A percentile compares a stretch with the other conserved stretches of the same genome.
Conservation (phyloP, 2,888 invertebrate species). For the Nomada flava region DNA sequence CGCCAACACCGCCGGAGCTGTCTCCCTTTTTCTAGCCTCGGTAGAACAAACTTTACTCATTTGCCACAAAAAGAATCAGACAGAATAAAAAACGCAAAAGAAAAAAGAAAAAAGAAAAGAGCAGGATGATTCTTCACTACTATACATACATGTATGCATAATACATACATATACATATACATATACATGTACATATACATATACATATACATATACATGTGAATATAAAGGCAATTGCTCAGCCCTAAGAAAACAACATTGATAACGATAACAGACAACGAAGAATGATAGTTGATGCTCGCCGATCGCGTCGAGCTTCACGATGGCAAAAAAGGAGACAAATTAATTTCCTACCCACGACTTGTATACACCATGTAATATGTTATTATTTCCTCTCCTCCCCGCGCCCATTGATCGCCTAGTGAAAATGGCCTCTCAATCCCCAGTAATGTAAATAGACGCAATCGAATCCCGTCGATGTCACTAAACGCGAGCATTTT, state of each 20-base stretch:
- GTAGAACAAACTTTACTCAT: conserved; percentile 62
- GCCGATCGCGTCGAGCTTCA: conserved; percentile 47
- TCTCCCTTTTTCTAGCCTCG: conserved; percentile 68
- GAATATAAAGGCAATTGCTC: neutral
- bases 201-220: too few relatives aligned
- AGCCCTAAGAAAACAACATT: conserved; percentile 7
- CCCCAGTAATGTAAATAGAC: conserved; percentile 61
- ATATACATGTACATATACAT: neutral
- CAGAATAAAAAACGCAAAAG: conserved; percentile 5
- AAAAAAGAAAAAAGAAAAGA: conserved; percentile 26
- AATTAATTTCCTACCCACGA: conserved; percentile 46
- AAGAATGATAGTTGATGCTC: conserved; percentile 15
- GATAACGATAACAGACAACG: neutral
- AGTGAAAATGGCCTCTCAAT: conserved; percentile 60
- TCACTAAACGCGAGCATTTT: conserved; percentile 48
- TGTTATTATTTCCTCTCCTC: conserved; percentile 13
- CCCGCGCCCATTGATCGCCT: conserved; percentile 41
- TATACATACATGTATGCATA: neutral
- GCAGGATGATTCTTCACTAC: conserved; percentile 31
- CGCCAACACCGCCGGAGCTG: conserved; percentile 82
- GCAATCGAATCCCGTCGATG: neutral
- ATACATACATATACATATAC: neutral
- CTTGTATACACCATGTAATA: conserved; percentile 63
- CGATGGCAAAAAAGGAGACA: conserved; percentile 19
- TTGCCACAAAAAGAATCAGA: conserved; percentile 50